A percentile compares a stretch with the other conserved stretches of the same genome.
Conservation (phyloP, 1,140 invertebrate species). For the Orius laevigatus region DNA sequence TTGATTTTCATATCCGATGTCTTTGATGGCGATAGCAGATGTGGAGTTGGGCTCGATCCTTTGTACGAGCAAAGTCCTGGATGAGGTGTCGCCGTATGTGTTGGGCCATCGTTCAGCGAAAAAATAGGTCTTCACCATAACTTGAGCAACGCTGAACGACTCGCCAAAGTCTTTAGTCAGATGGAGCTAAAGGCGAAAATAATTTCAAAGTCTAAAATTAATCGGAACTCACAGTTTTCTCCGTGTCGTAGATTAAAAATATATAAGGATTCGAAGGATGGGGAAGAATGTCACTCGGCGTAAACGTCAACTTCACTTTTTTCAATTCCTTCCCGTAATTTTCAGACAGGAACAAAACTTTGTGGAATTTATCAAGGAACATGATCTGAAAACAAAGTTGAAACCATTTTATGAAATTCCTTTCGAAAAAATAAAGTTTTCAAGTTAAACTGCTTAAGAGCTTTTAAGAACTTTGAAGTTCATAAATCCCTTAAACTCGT, state of each 20-base stretch:
- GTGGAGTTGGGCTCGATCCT: conserved; percentile 42
- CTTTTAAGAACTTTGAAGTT: too few relatives aligned
- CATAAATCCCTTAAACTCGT: too few relatives aligned
- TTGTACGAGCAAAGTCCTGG: conserved; percentile 43
- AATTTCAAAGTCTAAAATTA: conserved; percentile 12
- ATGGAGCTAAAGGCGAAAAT: conserved; percentile 41
- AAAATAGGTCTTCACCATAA: conserved; percentile 42
- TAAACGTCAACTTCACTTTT: conserved; percentile 43
- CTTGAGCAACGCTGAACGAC: conserved; percentile 46
- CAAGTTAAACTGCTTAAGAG: background rate
- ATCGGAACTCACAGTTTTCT: conserved; percentile 41
- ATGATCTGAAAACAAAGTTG: conserved; percentile 47
- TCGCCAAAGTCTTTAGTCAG: conserved; percentile 55
- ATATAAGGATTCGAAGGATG: conserved; percentile 44
- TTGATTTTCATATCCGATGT: conserved; percentile 15
- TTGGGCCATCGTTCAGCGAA: conserved; percentile 8
- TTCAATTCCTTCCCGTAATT: conserved; percentile 52
- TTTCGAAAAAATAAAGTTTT: background rate
- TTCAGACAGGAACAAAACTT: conserved; percentile 56
- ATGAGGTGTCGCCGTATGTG: conserved; percentile 26
- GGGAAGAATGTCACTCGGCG: conserved; percentile 57
- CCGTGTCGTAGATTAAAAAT: conserved; percentile 49
- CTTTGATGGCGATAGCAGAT: conserved; percentile 35
- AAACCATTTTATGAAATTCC: background rate
- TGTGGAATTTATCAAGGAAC: conserved; percentile 63